Evolutionary conservation across 2,888 invertebrate genomes (phyloP).

Genomic region (Cartodere bifasciata): DNA sequence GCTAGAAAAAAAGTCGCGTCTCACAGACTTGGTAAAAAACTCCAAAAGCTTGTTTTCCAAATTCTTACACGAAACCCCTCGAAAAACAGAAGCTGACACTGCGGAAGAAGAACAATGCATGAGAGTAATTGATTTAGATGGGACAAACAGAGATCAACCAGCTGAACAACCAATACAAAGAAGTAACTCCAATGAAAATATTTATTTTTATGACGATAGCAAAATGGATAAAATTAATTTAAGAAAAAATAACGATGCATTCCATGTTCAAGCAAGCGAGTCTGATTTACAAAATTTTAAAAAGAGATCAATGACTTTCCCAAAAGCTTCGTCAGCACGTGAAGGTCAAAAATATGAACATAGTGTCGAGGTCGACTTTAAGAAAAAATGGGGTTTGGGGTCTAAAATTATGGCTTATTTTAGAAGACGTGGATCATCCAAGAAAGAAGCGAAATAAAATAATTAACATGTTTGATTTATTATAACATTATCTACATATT

Average conservation of each 20-base stretch:
- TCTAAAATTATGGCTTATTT: constrained; percentile 22
- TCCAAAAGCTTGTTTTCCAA: constrained; percentile 27
- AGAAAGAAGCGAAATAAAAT: no score
- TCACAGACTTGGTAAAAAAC: constrained; percentile 32
- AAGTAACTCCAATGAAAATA: constrained; percentile 11
- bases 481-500: no score
- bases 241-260: constrained; percentile 4
- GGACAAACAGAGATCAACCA: background rate
- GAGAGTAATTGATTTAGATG: constrained; percentile 20
- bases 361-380: constrained; percentile 18
- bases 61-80: constrained; percentile 23
- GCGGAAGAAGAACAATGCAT: constrained; percentile 24
- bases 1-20: constrained; percentile 35
- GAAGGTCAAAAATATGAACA: constrained; percentile 15
- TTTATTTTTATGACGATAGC: constrained; percentile 10
- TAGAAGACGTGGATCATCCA: constrained; percentile 13
- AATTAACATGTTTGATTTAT: no score
- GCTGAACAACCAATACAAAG: constrained; percentile 9
- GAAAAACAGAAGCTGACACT: constrained; percentile 19
- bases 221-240: constrained; percentile 18
- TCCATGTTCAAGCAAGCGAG: constrained; percentile 1
- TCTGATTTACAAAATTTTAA: constrained; percentile 9
- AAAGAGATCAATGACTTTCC: constrained; percentile 21
- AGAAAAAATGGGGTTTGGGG: constrained; percentile 24
- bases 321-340: constrained; percentile 15